Evolutionary conservation across 1,140 invertebrate species (phyloP).

Genomic region (Drosophila orosa): DNA sequence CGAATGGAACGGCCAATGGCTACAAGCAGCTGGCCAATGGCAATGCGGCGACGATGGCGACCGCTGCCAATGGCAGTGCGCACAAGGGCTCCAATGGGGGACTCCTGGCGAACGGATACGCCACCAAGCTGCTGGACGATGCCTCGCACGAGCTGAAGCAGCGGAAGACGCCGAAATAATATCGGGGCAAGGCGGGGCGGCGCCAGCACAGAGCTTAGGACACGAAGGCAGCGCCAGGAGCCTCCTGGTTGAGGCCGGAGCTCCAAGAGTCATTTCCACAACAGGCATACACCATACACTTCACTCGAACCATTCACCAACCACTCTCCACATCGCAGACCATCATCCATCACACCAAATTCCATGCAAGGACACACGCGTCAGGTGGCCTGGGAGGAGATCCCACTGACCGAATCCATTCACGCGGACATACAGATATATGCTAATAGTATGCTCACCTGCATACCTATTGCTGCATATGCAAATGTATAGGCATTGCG

Average conservation of each 20-base stretch:
- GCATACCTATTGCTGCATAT: conserved; percentile 46
- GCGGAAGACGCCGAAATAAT: conserved; percentile 81
- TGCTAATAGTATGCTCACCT: conserved; percentile 41
- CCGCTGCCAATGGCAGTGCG: conserved; percentile 34
- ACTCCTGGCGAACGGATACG: conserved; percentile 50
- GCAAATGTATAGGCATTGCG: conserved; percentile 62
- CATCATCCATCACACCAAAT: conserved; percentile 20
- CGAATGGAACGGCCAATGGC: conserved; percentile 64
- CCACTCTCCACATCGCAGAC: conserved; percentile 15
- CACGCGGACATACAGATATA: conserved; percentile 28
- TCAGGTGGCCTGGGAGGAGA: not conserved
- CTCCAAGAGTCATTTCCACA: conserved; percentile 67
- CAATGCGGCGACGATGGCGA: conserved; percentile 27
- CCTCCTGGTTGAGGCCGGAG: conserved; percentile 16
- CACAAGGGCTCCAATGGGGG: conserved; percentile 45
- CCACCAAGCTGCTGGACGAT: conserved; percentile 65
- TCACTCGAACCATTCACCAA: conserved; percentile 25
- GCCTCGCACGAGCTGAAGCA: conserved; percentile 76
- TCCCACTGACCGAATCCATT: conserved; percentile 11
- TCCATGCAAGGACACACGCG: conserved; percentile 8
- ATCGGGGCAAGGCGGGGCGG: conserved; percentile 65
- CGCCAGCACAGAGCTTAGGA: conserved; percentile 71
- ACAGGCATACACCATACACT: conserved; percentile 35
- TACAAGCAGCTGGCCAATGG: conserved; percentile 62
- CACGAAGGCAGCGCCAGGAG: conserved; percentile 43